Conservation (phyloP, 2,113 vertebrate genomes). For the Coptodon bakossiorum region DNA sequence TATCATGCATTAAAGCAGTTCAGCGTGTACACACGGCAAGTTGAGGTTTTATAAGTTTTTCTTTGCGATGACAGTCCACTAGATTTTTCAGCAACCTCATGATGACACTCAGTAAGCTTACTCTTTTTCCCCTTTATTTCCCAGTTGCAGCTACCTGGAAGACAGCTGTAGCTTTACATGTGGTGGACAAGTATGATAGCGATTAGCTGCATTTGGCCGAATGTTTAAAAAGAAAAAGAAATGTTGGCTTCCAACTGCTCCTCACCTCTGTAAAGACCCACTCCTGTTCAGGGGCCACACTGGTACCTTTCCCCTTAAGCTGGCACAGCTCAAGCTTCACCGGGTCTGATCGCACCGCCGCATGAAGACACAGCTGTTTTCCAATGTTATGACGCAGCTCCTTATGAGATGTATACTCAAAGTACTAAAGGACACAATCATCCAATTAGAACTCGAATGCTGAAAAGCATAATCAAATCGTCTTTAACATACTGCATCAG, state of each 20-base stretch:
- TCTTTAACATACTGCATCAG: not conserved
- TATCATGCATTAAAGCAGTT: not conserved
- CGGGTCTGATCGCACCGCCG: not conserved
- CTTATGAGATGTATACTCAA: slow-evolving; percentile 83
- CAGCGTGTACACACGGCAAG: not conserved
- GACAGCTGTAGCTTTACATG: rapidly evolving
- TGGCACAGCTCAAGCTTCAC: slow-evolving; percentile 78
- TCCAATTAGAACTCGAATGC: not conserved
- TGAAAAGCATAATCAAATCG: not conserved
- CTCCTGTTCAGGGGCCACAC: slow-evolving; percentile 74
- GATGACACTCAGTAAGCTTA: not conserved
- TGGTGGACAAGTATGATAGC: not conserved
- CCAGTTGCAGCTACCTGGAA: not conserved
- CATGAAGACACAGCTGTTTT: slow-evolving; percentile 87
- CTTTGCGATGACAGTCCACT: not conserved
- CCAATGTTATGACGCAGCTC: slow-evolving; percentile 93
- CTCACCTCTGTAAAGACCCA: slow-evolving; percentile 86
- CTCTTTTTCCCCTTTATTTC: not conserved
- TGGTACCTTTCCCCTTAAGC: slow-evolving; percentile 74
- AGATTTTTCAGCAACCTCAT: not conserved
- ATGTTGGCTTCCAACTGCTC: rapidly evolving
- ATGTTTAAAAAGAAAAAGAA: not conserved
- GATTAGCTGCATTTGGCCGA: not conserved
- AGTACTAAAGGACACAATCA: slow-evolving; percentile 77
- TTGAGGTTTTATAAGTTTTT: not conserved